A percentile compares a stretch with the other conserved stretches of the same genome.
Evolutionary conservation across 1,140 invertebrate genomes (phyloP).

Genomic region (Paracyclopina nana): DNA sequence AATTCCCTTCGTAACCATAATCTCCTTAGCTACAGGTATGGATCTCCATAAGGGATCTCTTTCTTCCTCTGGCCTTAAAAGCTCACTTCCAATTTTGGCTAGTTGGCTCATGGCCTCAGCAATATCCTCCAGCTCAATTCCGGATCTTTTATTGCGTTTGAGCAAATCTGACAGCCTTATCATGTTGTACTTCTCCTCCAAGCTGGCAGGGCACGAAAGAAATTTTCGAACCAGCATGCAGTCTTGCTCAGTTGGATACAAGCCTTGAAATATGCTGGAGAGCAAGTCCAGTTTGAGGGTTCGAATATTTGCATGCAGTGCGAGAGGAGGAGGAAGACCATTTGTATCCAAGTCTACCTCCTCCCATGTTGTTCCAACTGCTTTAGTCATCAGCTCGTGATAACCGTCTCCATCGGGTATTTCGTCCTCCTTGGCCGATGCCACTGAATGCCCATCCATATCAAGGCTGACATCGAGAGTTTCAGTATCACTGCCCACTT

Average conservation of each 20-base stretch:
- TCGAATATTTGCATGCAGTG: background rate
- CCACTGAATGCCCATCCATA: background rate
- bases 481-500: background rate
- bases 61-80: conserved; percentile 8
- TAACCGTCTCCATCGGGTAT: background rate
- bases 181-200: conserved; percentile 10
- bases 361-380: background rate
- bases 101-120: conserved; percentile 14
- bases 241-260: conserved; percentile 8
- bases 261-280: conserved; percentile 7
- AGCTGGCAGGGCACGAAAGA: conserved; percentile 1
- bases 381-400: background rate
- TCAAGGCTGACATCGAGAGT: background rate
- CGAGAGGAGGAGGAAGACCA: background rate
- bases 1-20: conserved; percentile 7
- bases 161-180: conserved; percentile 9
- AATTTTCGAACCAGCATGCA: background rate
- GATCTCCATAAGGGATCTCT: conserved; percentile 10
- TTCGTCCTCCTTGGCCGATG: background rate
- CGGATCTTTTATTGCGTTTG: conserved; percentile 5
- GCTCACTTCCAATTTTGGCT: conserved; percentile 2
- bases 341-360: background rate
- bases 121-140: background rate
- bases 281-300: conserved; percentile 10
- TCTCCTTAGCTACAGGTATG: conserved; percentile 11